Evolutionary conservation across 2,797 vertebrate species (phyloP), one percentile per base, ranked within the genome.

Genomic region (Phataginus tricuspis): DNA sequence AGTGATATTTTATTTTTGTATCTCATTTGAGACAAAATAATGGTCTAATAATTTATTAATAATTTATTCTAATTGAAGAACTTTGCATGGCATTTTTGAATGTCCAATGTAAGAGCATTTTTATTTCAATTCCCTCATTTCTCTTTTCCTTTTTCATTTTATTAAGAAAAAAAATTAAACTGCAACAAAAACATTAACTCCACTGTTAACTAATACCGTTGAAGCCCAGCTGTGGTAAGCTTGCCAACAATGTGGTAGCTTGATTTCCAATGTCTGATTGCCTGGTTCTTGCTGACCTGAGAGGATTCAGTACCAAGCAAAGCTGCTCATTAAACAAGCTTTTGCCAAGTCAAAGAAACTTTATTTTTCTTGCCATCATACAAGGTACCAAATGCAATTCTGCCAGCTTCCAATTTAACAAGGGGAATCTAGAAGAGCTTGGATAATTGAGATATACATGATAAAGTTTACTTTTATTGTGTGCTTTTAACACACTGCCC

Each of bases 1-100:
- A 78, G 18, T 42, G 68, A 75, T 93, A 93, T 91, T 97, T 96
- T 95, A 83, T 95, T 90, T 96, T 97, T 39, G 25, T 97, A 71
- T 91, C 66, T 86, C 49, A 95, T 49, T 25, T 93, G 92, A 89
- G 55, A 16, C n/a, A 97, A 96, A 97, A 97, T 94, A 92, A 84
- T 63, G 23, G 77, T 96, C 71, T 25, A 90, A 71, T 42, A 4
- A 10, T 79, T 72, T 79, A 74, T 84, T 96, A 90, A 71, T 42
- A 4, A 10, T 82, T 75, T 79, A 74, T 84, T 96, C 55, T 74
- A 96, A 90, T 64, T 82, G 94, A 97, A 95, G 51, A 98, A 96
- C 93, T 94, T 96, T 94, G 45, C 80, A 79, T 61, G 57, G 55
- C 34, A 97, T 34, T 97, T 97, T 97, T 94, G 8, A 37, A 37